Evolutionary conservation across 2,888 invertebrate genomes (phyloP), one percentile per base, ranked within the genome.

Genomic region (Ctena decussata): DNA sequence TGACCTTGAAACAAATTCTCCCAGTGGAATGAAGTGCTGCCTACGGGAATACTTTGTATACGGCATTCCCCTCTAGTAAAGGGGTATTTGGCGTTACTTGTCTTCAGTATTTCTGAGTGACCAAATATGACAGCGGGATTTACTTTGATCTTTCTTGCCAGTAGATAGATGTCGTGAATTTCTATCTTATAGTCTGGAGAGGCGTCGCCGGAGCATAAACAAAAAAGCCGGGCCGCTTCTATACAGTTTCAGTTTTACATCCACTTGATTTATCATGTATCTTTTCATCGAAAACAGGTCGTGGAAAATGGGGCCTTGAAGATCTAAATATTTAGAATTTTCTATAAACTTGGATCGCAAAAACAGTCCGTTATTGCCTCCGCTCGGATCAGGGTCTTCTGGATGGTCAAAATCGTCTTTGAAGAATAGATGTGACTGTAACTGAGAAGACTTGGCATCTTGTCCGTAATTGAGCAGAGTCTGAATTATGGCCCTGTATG

Each of bases 111-210:
- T 65, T 85, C 76, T 11, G 82, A 76, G 15, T 82, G 84, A 32
- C 78, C 87, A 32, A 77, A 82, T 21, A 85, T 82, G n/a, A 87
- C 80, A 1, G 79, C 87, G 0, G 85, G 80, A 35, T 85, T 82
- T 1, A 84, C 80, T 41, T 82, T 77, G 24, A 85, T 27, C 81
- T 82, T 81, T 32, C 74, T 41, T 15, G 72, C 72, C 11, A 72
- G 46, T 1, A 72, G 30, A n/a, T 46, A 72, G 5, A 41, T 44
- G 35, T 72, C 41, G 1, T 41, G 11, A 12, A 72, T 18, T 15
- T 72, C 75, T 6, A 75, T 57, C n/a, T 39, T 60, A 44, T 73
- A 81, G 49, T 71, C 72, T 11, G 57, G 44, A 30, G n/a, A 12
- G 15, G 39, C 72, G n/a, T 44, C 72, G 8, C 30, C 46, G 1